These are phyloP conservation scores for Plecturocebus donacophilus DNA, from an alignment of 2,113 vertebrate genomes.

Conservation along the genomic window DNA sequence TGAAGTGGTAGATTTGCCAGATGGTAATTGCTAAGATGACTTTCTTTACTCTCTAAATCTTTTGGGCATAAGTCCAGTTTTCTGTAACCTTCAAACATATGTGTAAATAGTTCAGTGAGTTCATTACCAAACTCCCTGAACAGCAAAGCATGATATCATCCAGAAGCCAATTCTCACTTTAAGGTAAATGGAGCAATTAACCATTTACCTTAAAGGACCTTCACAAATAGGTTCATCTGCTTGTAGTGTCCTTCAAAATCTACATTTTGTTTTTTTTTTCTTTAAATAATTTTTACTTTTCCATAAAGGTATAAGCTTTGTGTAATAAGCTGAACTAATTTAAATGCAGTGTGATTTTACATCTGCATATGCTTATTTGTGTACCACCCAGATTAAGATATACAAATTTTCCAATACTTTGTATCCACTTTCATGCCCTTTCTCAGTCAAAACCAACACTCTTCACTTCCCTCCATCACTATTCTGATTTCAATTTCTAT, in stretches of 20 bases:
- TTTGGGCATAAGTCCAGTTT: slow-evolving; percentile 67
- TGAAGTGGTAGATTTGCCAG: slow-evolving; percentile 67
- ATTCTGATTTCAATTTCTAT: background rate
- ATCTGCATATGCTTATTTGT: background rate
- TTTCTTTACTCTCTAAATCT: slow-evolving; percentile 71
- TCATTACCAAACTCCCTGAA: slow-evolving; percentile 74
- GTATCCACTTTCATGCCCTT: background rate
- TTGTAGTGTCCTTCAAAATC: background rate
- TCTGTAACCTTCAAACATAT: slow-evolving; percentile 76
- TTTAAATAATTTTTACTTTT: slow-evolving; percentile 39
- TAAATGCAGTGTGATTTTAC: slow-evolving; percentile 8
- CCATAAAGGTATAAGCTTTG: background rate
- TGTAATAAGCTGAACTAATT: background rate
- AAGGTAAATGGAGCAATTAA: slow-evolving; percentile 60
- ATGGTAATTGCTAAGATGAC: slow-evolving; percentile 73
- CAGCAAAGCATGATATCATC: slow-evolving; percentile 57
- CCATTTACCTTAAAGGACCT: slow-evolving; percentile 59
- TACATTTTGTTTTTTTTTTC: slow-evolving; percentile 35
- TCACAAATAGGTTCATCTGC: background rate
- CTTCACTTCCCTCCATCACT: background rate
- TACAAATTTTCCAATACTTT: background rate
- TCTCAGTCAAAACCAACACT: background rate
- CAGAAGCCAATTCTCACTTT: slow-evolving; percentile 1
- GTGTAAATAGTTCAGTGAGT: slow-evolving; percentile 74
- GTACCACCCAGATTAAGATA: background rate